Evolutionary conservation across 2,888 invertebrate species (phyloP), one percentile per base, ranked within the genome.

Genomic region (Catocala fraxini): DNA sequence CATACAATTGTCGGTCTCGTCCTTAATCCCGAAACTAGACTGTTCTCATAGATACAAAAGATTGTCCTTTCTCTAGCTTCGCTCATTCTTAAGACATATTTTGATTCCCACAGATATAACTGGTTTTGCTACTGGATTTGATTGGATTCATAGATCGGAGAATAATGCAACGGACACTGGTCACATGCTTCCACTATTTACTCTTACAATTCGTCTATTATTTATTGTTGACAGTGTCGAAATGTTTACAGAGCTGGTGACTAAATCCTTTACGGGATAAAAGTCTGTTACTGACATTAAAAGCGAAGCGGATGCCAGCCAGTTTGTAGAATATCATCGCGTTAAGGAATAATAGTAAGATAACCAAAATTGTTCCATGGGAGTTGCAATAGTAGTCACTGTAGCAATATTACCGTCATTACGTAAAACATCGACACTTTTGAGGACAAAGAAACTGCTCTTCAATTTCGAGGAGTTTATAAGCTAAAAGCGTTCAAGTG

Each of bases 21-120:
- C 80, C 69, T 75, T 86, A 85, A 87, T 88, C 81, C 82, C 62
- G 68, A 74, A 79, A 78, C 79, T 84, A 84, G 77, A 77, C 54
- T 58, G 77, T 88, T 86, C 86, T 88, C 87, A 88, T 89, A 89
- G 89, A 71, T 58, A 74, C 81, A 72, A 75, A 80, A 71, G 82
- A 80, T 74, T 78, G 81, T 78, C 74, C 71, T 81, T 82, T 86
- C 76, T 84, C 87, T 89, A 88, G 80, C 74, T 77, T 84, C 9
- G 85, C 87, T 83, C 86, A 87, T 87, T 70, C 67, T 58, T 75
- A 77, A 83, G 78, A 87, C 73, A 71, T 74, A 75, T 77, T 78
- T 71, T 69, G 72, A 79, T 77, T 68, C 71, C 79, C 75, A 80
- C 78, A 79, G 70, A 73, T 67, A 59, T 71, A 86, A 86, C 88